phyloP scores from a whole-genome alignment of 2,888 invertebrate species.

The Euzophera pinguis region DNA sequence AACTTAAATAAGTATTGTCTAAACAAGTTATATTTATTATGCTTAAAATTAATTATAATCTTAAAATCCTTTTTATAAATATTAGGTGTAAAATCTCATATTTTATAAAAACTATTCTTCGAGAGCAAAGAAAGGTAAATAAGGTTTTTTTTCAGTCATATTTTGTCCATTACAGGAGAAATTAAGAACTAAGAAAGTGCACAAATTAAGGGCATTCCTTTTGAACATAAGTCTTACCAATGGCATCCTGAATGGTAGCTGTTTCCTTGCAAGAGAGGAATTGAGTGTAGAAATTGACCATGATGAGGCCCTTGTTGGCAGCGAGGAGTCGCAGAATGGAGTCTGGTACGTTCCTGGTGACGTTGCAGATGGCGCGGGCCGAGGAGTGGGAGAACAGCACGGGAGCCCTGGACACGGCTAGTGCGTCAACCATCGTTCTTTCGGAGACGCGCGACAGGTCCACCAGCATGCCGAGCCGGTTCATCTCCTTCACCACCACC shows the following conservation, averaged over 20 bases:
- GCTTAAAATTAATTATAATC: no score
- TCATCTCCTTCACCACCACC: conserved; percentile 92
- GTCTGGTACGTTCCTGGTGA: conserved; percentile 90
- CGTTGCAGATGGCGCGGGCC: conserved; percentile 89
- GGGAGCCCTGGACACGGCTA: conserved; percentile 88
- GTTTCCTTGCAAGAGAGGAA: conserved; percentile 87
- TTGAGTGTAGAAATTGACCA: conserved; percentile 92
- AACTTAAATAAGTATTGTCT: no score
- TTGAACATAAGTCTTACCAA: conserved; percentile 76
- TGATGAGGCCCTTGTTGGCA: conserved; percentile 89
- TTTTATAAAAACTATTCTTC: no score
- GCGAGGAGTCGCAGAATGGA: conserved; percentile 85
- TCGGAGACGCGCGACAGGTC: conserved; percentile 90
- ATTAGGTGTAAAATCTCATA: no score
- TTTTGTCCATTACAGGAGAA: no score
- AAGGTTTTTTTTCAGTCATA: no score
- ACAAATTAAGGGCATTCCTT: no score
- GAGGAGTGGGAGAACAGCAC: conserved; percentile 93
- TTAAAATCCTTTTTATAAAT: no score
- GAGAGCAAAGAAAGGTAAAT: no score
- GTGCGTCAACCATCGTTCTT: conserved; percentile 89
- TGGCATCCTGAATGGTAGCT: conserved; percentile 88
- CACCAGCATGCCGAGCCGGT: conserved; percentile 92
- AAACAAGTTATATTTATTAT: no score
- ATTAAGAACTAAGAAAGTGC: no score